Conservation (phyloP, 2,113 vertebrate genomes). For the Lamprologus speciosus region DNA sequence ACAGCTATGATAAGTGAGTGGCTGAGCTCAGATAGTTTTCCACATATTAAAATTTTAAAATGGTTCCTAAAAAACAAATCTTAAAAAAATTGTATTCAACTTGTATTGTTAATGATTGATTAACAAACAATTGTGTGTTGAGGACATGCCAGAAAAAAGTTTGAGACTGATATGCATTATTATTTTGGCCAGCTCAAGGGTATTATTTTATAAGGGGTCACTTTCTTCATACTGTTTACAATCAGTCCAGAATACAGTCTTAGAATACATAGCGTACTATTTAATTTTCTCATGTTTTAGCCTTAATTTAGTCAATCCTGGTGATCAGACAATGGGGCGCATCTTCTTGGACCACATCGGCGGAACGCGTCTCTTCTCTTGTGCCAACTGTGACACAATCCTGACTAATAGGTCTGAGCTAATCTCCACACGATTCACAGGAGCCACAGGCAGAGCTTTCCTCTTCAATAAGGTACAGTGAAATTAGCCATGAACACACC, state of each 20-base stretch:
- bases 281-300: not conserved
- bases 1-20: not conserved
- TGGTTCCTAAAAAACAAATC: not conserved
- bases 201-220: not conserved
- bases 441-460: slow-evolving; percentile 93
- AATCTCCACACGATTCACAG: slow-evolving; percentile 96
- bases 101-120: not conserved
- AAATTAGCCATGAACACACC: not conserved
- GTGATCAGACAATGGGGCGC: slow-evolving; percentile 79
- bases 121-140: not conserved
- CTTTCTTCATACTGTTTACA: not conserved
- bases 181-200: not conserved
- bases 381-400: slow-evolving; percentile 96
- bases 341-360: slow-evolving; percentile 98
- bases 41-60: not conserved
- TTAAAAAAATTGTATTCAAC: not conserved
- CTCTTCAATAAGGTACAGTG: slow-evolving; percentile 91
- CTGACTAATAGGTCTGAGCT: slow-evolving; percentile 95
- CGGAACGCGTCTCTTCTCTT: slow-evolving; percentile 96
- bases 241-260: not conserved
- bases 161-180: not conserved
- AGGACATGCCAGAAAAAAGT: not conserved
- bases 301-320: not conserved
- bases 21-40: not conserved
- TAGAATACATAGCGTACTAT: not conserved